Percentiles rank a stretch among this genome's conserved stretches.
Evolutionary conservation across 2,797 vertebrate species (phyloP).

Genomic region (Phalanger gymnotis): DNA sequence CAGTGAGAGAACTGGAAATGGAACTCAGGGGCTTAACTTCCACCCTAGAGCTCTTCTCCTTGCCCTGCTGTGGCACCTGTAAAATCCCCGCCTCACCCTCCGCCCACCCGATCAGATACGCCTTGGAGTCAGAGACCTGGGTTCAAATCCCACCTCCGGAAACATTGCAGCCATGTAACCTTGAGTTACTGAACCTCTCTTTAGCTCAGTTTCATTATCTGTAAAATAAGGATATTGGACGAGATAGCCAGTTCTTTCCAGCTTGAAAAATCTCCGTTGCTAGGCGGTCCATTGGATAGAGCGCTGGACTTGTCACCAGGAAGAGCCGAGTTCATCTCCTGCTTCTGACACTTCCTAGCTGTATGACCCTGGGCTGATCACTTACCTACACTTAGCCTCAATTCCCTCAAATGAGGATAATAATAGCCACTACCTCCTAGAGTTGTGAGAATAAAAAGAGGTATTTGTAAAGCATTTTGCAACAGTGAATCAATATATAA

Average conservation of each 20-base stretch:
- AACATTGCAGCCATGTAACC: not conserved
- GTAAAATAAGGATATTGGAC: not conserved
- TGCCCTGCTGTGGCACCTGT: not conserved
- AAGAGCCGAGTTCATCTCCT: not conserved
- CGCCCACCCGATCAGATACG: not conserved
- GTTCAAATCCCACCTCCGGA: not conserved
- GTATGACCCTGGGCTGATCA: not conserved
- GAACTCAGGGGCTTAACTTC: not conserved
- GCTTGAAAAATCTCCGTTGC: not conserved
- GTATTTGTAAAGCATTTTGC: not conserved
- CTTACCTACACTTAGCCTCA: not conserved
- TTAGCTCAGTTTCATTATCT: not conserved
- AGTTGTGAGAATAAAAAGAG: not conserved
- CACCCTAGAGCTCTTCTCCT: not conserved
- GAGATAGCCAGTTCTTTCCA: not conserved
- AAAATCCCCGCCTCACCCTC: not conserved
- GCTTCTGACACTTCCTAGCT: not conserved
- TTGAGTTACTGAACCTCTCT: not conserved
- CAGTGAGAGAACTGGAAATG: not conserved
- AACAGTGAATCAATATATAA: not conserved
- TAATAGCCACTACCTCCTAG: not conserved
- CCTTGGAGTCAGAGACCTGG: not conserved
- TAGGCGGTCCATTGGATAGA: too few relatives aligned
- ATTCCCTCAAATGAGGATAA: not conserved
- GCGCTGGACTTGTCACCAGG: not conserved